Percentiles rank a stretch among this genome's conserved stretches.
Evolutionary conservation across 2,888 invertebrate species (phyloP).

Genomic region (Hemaris fuciformis): DNA sequence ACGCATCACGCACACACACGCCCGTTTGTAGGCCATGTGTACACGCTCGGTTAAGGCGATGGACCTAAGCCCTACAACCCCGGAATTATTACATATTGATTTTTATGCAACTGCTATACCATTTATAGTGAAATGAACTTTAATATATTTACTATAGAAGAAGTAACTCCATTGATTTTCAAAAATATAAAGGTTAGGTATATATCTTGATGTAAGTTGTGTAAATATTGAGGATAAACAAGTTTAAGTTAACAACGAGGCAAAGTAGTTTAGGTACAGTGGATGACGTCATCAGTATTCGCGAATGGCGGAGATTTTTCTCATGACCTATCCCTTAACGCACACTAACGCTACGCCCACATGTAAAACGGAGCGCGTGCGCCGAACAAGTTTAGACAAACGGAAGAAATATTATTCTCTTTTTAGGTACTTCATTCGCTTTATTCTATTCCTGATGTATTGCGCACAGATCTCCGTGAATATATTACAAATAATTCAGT

Average conservation of each 20-base stretch:
- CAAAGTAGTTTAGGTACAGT: background rate
- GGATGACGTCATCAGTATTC: background rate
- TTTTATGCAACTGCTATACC: too few relatives aligned
- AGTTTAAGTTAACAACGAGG: too few relatives aligned
- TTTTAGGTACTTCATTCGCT: conserved; percentile 53
- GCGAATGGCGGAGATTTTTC: background rate
- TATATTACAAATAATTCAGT: background rate
- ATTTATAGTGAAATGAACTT: too few relatives aligned
- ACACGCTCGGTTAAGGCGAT: conserved; percentile 36
- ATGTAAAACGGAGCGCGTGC: conserved; percentile 62
- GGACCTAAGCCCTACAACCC: too few relatives aligned
- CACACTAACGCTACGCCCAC: conserved; percentile 54
- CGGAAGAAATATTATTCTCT: conserved; percentile 80
- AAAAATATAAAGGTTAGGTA: too few relatives aligned
- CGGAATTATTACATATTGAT: too few relatives aligned
- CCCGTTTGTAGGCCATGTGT: conserved; percentile 46
- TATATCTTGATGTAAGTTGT: background rate
- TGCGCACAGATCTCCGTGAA: background rate
- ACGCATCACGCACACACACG: conserved; percentile 61
- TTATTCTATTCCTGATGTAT: conserved; percentile 25
- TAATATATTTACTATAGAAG: too few relatives aligned
- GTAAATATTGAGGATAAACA: too few relatives aligned
- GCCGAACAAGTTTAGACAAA: conserved; percentile 79
- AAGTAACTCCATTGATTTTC: too few relatives aligned
- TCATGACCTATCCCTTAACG: conserved; percentile 21